Evolutionary conservation across 2,888 invertebrate species (phyloP).

Genomic region (Drosophila monieri): DNA sequence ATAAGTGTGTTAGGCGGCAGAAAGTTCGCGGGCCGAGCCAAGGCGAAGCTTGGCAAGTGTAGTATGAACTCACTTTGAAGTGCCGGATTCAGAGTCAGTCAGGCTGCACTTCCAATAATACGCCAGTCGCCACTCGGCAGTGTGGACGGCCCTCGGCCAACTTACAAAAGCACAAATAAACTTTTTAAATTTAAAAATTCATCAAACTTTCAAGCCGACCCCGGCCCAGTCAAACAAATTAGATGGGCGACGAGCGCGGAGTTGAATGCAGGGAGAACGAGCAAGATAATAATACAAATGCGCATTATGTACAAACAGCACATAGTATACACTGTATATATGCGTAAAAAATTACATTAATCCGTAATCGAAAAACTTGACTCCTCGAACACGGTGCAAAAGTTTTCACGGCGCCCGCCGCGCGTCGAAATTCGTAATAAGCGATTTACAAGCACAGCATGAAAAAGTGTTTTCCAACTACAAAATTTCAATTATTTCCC

Average conservation of each 20-base stretch:
- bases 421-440: conserved; percentile 68
- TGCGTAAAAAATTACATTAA: conserved; percentile 76
- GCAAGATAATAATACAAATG: conserved; percentile 21
- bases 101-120: conserved; percentile 17
- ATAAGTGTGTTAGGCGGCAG: conserved; percentile 40
- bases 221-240: conserved; percentile 63
- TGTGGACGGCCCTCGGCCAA: conserved; percentile 45
- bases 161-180: conserved; percentile 78
- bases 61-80: conserved; percentile 59
- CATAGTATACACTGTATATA: conserved; percentile 35
- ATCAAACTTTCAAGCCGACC: conserved; percentile 71
- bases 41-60: conserved; percentile 44
- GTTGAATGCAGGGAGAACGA: conserved; percentile 37
- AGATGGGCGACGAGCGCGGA: conserved; percentile 38
- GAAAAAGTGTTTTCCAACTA: conserved; percentile 71
- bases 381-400: conserved; percentile 45
- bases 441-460: conserved; percentile 67
- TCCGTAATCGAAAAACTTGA: conserved; percentile 81
- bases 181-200: conserved; percentile 80
- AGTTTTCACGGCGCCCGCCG: conserved; percentile 47
- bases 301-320: conserved; percentile 16
- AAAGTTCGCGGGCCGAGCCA: conserved; percentile 16
- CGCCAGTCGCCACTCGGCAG: conserved; percentile 1
- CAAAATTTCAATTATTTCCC: conserved; percentile 76
- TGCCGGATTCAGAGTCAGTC: conserved; percentile 25